Evolutionary conservation across 2,888 invertebrate species (phyloP).

Genomic region (Ormyrus thymus): DNA sequence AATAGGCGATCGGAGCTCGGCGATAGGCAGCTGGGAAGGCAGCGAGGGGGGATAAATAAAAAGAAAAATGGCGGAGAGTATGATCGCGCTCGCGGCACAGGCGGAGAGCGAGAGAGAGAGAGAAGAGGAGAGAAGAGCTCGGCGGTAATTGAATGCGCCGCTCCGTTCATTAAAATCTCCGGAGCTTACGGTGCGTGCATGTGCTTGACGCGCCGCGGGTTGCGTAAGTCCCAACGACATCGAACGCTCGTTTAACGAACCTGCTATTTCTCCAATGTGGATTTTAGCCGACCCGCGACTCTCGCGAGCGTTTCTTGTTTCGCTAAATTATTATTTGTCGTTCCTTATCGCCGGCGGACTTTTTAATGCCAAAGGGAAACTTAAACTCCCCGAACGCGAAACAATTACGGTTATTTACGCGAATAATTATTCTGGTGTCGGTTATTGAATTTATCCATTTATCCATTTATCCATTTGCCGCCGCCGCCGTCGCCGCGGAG

Average conservation of each 20-base stretch:
- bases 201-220: background rate
- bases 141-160: slow-evolving; percentile 45
- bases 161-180: slow-evolving; percentile 53
- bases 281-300: slow-evolving; percentile 11
- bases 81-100: background rate
- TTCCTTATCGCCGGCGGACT: slow-evolving; percentile 19
- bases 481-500: too few species aligned
- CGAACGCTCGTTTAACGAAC: slow-evolving; percentile 26
- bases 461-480: too few species aligned
- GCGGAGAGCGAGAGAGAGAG: background rate
- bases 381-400: background rate
- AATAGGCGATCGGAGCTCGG: background rate
- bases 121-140: too few species aligned
- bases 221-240: background rate
- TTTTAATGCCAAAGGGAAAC: background rate
- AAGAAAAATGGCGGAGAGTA: slow-evolving; percentile 8
- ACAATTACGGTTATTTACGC: slow-evolving; percentile 35
- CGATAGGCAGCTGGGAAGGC: slow-evolving; percentile 1
- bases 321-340: slow-evolving; percentile 39
- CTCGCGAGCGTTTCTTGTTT: slow-evolving; percentile 16
- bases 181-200: slow-evolving; percentile 3
- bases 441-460: slow-evolving; percentile 23
- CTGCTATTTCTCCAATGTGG: slow-evolving; percentile 22
- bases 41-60: background rate
- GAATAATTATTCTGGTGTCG: slow-evolving; percentile 23